Base-by-base conservation (phyloP, 2,113 vertebrate genomes). In the Tauraco erythrolophus region DNA sequence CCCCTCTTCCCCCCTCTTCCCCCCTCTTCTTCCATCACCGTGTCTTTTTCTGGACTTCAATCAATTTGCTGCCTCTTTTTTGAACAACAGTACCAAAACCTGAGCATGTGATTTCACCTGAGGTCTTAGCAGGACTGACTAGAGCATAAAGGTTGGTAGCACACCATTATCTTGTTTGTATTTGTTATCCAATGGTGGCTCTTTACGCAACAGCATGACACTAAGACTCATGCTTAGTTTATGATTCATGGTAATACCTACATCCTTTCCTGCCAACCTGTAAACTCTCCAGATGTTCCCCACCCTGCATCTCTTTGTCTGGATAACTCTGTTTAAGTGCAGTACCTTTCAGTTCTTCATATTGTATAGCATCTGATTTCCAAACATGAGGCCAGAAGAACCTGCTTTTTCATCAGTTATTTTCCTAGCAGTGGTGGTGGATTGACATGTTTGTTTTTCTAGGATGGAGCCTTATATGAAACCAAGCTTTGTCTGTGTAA, bases 1-100 rank as follows among this genome's bases (percentile, higher is more conserved):
- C n/a, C n/a, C n/a, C n/a, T n/a, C n/a, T 24, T 18, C 14, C 5
- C 4, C 12, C 4, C 3, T 3, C 2, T 9, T 21, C 3, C 8
- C 11, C 6, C 12, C 4, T 6, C 12, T 33, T 48, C 35, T 77
- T 43, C 46, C 66, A 39, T 4, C 1, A 0, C 9, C 19, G 16
- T 24, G 43, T 45, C 19, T 84, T 66, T 78, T 90, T 78, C 43
- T 87, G 60, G 22, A n/a, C 14, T 72, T 12, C 46, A 24, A 35
- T 41, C 24, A 37, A 33, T 80, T 58, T 66, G 3, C 48, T 74
- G 19, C 37, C 46, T 54, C 11, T 16, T n/a, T 69, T 88, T 51
- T 51, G 21, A 51, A 22, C 9, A 76, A 4, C 24, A n/a, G 12
- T 25, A 28, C 28, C 15, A 45, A 71, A 85, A 72, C 4, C 22